Evolutionary conservation across 2,797 vertebrate genomes (phyloP), one percentile per base, ranked within the genome.

Genomic region (Coranthus polyacanthus): DNA sequence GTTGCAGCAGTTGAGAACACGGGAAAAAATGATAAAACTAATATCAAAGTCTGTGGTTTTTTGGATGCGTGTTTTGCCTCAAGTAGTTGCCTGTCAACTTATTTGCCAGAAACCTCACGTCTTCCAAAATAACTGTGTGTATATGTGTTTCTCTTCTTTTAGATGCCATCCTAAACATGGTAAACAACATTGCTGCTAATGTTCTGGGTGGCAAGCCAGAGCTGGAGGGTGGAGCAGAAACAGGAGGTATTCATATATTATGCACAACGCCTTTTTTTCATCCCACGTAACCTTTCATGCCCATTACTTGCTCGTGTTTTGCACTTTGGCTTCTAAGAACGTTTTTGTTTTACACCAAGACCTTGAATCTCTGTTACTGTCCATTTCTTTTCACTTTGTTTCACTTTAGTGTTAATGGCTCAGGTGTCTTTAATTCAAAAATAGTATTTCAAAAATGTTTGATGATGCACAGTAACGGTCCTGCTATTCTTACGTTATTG

Each of bases 171-270:
- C 79, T 99, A 37, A 98, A 95, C 74, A 98, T 99, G 96, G 97
- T 99, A 55, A 99, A 99, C 90, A 99, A 99, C 87, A 99, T 99
- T 74, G 98, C 98, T 88, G 98, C 97, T 87, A 99, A 99, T 53
- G 97, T 99, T 74, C 95, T 99, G 17, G 97, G 98, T 43, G 96
- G 94, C 43, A 98, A 97, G 88, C 92, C 95, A 20, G 94, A 90
- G 75, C 79, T 89, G 47, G 95, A 95, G 68, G 94, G 94, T 20
- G 92, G 91, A 15, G 47, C 88, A 64, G 89, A 92, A 72, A 66
- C 86, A 17, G 94, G 94, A 96, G 98, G 97, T 98, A 95, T 9
- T 57, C 9, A 9, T 44, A 32, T 10, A 8, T 39, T 16, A 3
- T 0, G 41, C 6, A 24, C 22, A 4, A 3, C 18, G 12, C 15